phyloP scores from a whole-genome alignment of 2,113 vertebrate species.

The Cephalopholis sonnerati region DNA sequence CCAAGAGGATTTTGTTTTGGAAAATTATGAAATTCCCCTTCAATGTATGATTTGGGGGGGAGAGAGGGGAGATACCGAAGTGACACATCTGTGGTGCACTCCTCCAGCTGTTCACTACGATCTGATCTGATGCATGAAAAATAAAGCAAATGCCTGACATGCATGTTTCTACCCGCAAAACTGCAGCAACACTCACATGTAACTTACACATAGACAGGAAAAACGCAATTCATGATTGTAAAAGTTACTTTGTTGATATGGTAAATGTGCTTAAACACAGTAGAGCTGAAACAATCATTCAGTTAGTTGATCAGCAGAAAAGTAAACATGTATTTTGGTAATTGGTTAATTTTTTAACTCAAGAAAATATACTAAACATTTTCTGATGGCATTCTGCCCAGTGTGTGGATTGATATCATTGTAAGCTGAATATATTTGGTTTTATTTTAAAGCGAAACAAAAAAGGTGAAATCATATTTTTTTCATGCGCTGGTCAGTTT shows the following conservation, averaged over 20 bases:
- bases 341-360: neutral
- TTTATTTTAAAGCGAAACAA: no score
- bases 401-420: no score
- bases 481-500: no score
- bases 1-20: constrained; percentile 56
- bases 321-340: no score
- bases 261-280: neutral
- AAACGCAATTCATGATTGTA: neutral
- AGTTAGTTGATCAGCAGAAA: neutral
- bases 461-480: no score
- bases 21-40: constrained; percentile 60
- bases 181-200: neutral
- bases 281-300: neutral
- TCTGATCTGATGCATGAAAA: constrained; percentile 1
- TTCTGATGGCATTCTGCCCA: no score
- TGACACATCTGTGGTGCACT: constrained; percentile 49
- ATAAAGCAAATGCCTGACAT: constrained; percentile 5
- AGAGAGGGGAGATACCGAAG: neutral
- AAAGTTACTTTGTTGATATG: neutral
- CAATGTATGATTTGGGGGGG: constrained; percentile 35
- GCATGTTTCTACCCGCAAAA: constrained; percentile 9
- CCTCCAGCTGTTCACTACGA: constrained; percentile 43
- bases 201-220: neutral
- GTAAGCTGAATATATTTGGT: no score
- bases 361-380: no score